phyloP scores from a whole-genome alignment of 2,888 invertebrate species.

The Temnothorax rugatulus region DNA sequence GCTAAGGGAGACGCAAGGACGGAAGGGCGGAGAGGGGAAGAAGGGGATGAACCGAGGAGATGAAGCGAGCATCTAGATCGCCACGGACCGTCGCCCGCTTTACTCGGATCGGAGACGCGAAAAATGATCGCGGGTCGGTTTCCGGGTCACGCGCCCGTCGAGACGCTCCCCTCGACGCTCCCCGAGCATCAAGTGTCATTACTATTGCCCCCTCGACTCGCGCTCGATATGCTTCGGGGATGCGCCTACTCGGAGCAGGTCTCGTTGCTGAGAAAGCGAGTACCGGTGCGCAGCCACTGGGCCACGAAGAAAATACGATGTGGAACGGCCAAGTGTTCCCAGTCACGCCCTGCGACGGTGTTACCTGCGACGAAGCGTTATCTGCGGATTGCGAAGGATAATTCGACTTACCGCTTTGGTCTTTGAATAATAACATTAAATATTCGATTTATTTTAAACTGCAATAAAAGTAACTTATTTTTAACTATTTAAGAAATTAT shows the following conservation, averaged over 20 bases:
- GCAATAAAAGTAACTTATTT: not conserved
- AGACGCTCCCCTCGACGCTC: conserved; percentile 75
- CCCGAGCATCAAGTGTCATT: conserved; percentile 83
- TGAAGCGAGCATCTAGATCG: conserved; percentile 75
- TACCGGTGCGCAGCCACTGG: conserved; percentile 73
- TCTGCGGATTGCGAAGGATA: not conserved
- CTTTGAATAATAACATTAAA: not conserved
- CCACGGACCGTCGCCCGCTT: conserved; percentile 64
- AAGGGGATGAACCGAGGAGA: conserved; percentile 58
- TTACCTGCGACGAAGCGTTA: conserved; percentile 41
- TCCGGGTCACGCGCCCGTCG: conserved; percentile 83
- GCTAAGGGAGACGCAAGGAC: conserved; percentile 36
- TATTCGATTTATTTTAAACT: not conserved
- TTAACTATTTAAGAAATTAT: not conserved
- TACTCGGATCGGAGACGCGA: conserved; percentile 70
- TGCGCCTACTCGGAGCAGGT: conserved; percentile 66
- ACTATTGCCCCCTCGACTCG: conserved; percentile 73
- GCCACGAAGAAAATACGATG: conserved; percentile 71
- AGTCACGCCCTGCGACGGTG: conserved; percentile 73
- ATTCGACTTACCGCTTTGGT: not conserved
- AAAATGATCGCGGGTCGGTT: conserved; percentile 80
- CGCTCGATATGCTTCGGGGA: conserved; percentile 68
- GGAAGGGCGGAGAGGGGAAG: conserved; percentile 25
- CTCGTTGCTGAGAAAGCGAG: conserved; percentile 71
- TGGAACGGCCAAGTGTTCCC: conserved; percentile 71